Evolutionary conservation across 2,113 vertebrate genomes (phyloP).

Genomic region (Oostethus manadensis): DNA sequence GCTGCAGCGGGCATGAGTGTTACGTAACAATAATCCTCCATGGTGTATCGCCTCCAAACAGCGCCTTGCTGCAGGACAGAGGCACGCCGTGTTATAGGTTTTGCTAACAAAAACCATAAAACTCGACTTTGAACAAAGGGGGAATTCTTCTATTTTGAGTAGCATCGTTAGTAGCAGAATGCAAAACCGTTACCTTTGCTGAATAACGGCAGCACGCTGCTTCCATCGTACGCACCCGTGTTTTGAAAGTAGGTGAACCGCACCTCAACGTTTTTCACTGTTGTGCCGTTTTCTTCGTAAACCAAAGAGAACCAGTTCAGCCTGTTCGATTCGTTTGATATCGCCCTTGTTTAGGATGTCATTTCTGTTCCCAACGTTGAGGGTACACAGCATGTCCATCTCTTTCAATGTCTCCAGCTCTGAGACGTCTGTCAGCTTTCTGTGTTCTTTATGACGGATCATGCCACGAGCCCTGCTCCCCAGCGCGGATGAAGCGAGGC

Average conservation of each 20-base stretch:
- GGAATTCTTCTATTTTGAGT: too few relatives aligned
- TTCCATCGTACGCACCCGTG: too few relatives aligned
- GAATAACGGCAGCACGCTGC: too few relatives aligned
- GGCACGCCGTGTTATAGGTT: too few relatives aligned
- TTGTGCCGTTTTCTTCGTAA: too few relatives aligned
- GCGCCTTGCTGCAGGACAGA: neutral
- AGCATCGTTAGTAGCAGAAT: too few relatives aligned
- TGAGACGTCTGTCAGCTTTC: conserved; percentile 13
- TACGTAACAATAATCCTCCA: neutral
- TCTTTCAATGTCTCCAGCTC: conserved; percentile 22
- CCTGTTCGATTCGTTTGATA: neutral
- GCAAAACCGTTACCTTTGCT: too few relatives aligned
- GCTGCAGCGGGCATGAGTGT: conserved; percentile 8
- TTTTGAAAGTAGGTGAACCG: too few relatives aligned
- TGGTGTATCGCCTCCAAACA: neutral
- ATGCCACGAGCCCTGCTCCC: conserved; percentile 27
- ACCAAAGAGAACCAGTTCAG: too few relatives aligned
- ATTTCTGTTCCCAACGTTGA: neutral
- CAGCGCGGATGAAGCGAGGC: conserved; percentile 18
- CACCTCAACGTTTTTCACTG: too few relatives aligned
- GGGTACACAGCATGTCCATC: neutral
- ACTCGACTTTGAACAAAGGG: too few relatives aligned
- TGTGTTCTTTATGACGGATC: conserved; percentile 8
- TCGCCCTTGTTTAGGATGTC: neutral
- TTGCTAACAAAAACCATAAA: too few relatives aligned